Evolutionary conservation across 2,797 vertebrate species (phyloP).

Genomic region (Lithobates pipiens): DNA sequence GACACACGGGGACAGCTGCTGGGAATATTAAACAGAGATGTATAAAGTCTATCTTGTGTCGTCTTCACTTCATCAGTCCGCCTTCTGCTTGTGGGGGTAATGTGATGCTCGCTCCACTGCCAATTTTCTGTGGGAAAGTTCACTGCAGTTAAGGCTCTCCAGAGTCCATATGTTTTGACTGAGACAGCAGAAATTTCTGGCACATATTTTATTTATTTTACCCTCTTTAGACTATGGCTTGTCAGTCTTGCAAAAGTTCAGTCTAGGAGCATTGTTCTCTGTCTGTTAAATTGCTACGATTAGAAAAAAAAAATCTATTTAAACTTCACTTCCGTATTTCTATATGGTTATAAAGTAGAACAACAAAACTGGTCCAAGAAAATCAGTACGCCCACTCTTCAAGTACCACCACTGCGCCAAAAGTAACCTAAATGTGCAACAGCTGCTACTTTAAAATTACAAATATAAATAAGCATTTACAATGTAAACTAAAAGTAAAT

Average conservation of each 20-base stretch:
- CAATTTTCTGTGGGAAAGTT: conserved; percentile 64
- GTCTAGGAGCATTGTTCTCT: background rate
- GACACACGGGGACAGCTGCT: conserved; percentile 51
- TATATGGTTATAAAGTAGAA: too few relatives aligned
- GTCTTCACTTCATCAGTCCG: conserved; percentile 45
- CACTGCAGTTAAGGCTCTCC: conserved; percentile 42
- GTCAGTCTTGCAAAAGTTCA: conserved; percentile 5
- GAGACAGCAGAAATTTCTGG: conserved; percentile 41
- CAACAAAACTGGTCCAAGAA: too few relatives aligned
- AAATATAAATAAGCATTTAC: too few relatives aligned
- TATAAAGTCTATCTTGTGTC: conserved; percentile 32
- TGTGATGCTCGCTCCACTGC: conserved; percentile 48
- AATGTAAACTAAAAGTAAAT: too few relatives aligned
- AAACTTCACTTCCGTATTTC: too few relatives aligned
- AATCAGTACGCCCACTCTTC: too few relatives aligned
- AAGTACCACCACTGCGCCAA: too few relatives aligned
- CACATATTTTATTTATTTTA: conserved; percentile 46
- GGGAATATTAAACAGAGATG: conserved; percentile 50
- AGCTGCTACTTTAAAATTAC: too few relatives aligned
- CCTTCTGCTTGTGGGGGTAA: conserved; percentile 52
- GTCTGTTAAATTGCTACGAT: background rate
- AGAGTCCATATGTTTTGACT: conserved; percentile 55
- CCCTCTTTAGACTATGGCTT: conserved; percentile 25
- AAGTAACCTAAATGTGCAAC: too few relatives aligned
- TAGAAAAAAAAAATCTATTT: too few relatives aligned